Percentiles rank a stretch among this genome's conserved stretches.
phyloP scores from a whole-genome alignment of 2,113 vertebrate genomes.

The Pleuronectes platessa region DNA sequence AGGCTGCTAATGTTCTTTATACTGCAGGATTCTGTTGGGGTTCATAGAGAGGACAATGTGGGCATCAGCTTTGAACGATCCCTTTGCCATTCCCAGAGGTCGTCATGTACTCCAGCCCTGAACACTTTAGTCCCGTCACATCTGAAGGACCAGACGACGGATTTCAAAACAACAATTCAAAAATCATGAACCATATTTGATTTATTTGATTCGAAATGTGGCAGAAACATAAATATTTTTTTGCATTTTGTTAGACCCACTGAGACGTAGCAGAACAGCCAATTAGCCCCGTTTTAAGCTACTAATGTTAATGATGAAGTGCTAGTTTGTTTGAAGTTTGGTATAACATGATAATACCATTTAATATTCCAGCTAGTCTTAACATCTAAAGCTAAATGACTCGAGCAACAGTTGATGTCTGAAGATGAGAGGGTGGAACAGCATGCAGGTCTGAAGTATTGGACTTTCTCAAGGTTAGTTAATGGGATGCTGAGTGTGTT shows the following conservation, averaged over 20 bases:
- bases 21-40: not conserved
- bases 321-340: not conserved
- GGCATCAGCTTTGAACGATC: slow-evolving; percentile 11
- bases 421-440: not conserved
- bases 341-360: not conserved
- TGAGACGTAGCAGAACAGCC: not conserved
- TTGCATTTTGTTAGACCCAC: no score
- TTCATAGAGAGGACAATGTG: slow-evolving; percentile 50
- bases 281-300: not conserved
- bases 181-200: not conserved
- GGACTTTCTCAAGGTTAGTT: not conserved
- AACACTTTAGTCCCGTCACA: not conserved
- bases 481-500: slow-evolving; percentile 20
- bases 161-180: not conserved
- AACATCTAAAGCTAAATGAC: not conserved
- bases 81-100: slow-evolving; percentile 13
- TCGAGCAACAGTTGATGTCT: not conserved
- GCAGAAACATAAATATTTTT: not conserved
- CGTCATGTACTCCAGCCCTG: not conserved
- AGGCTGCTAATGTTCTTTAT: slow-evolving; percentile 41
- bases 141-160: not conserved
- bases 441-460: not conserved
- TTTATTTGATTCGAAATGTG: not conserved
- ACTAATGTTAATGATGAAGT: not conserved
- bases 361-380: not conserved